These are phyloP conservation scores for Erpornis zantholeuca DNA, from an alignment of 2,113 vertebrate genomes.

Conservation along the genomic window DNA sequence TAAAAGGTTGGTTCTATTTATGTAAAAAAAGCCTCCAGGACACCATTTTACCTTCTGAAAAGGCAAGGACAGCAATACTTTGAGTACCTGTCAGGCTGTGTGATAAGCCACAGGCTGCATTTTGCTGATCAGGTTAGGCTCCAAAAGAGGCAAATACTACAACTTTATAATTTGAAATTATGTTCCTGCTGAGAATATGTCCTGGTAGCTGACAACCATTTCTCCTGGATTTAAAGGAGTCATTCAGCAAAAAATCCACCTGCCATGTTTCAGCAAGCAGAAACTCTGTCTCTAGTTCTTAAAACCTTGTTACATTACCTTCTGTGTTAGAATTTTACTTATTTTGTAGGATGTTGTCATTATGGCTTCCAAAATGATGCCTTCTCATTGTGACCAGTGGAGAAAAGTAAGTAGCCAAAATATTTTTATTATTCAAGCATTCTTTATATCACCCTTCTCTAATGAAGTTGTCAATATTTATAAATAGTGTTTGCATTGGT, in stretches of 20 bases:
- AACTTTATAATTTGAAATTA: background rate
- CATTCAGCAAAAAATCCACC: background rate
- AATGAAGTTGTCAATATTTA: background rate
- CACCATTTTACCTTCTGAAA: background rate
- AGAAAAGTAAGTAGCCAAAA: background rate
- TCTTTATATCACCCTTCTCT: background rate
- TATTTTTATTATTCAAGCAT: background rate
- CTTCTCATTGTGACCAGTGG: background rate
- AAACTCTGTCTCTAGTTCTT: background rate
- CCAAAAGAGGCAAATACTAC: background rate
- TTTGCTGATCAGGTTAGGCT: background rate
- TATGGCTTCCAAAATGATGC: background rate
- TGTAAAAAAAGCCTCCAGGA: background rate
- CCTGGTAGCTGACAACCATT: background rate
- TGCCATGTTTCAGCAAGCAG: background rate
- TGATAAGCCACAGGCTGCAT: background rate
- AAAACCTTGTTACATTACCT: background rate
- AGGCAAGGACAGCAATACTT: background rate
- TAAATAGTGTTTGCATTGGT: background rate
- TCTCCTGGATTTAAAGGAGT: background rate
- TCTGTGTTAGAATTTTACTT: background rate
- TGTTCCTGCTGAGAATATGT: background rate
- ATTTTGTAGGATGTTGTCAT: background rate
- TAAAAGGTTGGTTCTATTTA: constrained; percentile 3
- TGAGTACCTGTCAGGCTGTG: background rate